Conservation (phyloP, 2,113 vertebrate species). For the Myodes glareolus region DNA sequence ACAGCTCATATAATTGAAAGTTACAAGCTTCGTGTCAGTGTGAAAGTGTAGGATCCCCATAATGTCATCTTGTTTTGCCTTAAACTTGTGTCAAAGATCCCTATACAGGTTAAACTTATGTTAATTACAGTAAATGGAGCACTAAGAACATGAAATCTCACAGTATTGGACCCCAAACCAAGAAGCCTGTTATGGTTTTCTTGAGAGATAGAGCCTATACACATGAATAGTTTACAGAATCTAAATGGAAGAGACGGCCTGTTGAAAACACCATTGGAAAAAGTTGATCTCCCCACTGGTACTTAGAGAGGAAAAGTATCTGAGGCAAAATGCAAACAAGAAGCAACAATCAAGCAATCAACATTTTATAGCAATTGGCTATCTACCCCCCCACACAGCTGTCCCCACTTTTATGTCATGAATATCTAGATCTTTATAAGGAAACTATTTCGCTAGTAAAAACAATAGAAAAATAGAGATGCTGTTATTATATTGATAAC, state of each 20-base stretch:
- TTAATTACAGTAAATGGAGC: conserved; percentile 14
- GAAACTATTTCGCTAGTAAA: neutral
- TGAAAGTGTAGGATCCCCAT: neutral
- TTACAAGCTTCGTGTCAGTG: neutral
- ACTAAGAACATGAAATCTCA: neutral
- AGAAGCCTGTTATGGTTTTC: neutral
- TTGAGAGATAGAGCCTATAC: neutral
- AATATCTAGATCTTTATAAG: neutral
- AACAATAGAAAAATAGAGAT: neutral
- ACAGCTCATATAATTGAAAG: neutral
- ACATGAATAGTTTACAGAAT: neutral
- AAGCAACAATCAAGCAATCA: neutral
- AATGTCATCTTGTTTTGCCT: neutral
- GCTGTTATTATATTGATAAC: neutral
- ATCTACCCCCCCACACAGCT: fast-evolving
- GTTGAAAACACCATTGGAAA: neutral
- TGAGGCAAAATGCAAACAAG: neutral
- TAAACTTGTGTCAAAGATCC: neutral
- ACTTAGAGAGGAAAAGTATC: fast-evolving
- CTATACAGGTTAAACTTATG: neutral
- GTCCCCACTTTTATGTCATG: neutral
- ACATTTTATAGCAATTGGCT: neutral
- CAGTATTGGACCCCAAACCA: neutral
- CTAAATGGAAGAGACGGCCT: neutral
- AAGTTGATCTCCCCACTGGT: fast-evolving